Evolutionary conservation across 2,797 vertebrate genomes (phyloP).

Genomic region (Malurus leucopterus): DNA sequence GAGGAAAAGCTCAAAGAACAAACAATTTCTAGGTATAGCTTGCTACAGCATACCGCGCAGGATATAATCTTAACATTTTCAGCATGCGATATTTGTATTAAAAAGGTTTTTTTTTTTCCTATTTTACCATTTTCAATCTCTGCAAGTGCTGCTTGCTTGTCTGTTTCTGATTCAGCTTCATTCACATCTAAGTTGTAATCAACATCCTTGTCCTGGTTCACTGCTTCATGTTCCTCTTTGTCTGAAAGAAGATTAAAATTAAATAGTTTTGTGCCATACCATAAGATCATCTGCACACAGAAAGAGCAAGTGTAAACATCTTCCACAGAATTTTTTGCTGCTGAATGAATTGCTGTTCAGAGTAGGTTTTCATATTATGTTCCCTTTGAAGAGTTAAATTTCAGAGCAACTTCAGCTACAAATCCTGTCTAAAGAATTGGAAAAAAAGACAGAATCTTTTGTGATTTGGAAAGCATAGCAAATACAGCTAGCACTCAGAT

Average conservation of each 20-base stretch:
- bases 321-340: not conserved
- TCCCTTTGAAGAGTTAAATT: not conserved
- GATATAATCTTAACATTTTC: not conserved
- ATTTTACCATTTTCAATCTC: conserved; percentile 72
- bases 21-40: not conserved
- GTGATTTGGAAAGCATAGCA: not conserved
- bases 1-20: not conserved
- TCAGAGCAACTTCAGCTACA: not conserved
- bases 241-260: not conserved
- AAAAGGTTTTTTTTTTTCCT: not conserved
- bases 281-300: not conserved
- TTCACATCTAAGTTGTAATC: conserved; percentile 90
- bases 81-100: not conserved
- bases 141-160: conserved; percentile 87
- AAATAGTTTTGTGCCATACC: not conserved
- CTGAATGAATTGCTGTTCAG: not conserved
- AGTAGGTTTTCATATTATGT: not conserved
- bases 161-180: conserved; percentile 88
- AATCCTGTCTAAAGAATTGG: not conserved
- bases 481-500: not conserved
- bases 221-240: conserved; percentile 41
- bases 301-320: not conserved
- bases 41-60: not conserved
- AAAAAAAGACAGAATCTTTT: not conserved
- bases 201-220: conserved; percentile 70